These are phyloP conservation scores for Bombus sylvicola DNA, from an alignment of 1,140 invertebrate species.

Conservation along the genomic window DNA sequence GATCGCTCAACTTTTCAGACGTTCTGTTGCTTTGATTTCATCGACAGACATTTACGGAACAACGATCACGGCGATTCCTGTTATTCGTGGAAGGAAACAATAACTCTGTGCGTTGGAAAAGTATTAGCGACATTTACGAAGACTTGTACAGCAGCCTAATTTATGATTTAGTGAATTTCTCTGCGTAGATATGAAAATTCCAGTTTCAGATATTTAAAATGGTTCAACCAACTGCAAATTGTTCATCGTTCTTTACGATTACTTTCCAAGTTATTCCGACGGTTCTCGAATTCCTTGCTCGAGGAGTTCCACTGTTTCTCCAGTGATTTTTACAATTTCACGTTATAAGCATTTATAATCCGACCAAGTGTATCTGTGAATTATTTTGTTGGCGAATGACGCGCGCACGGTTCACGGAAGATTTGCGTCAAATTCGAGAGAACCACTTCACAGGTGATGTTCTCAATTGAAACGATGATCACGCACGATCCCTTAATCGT, in stretches of 20 bases:
- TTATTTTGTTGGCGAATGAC: not conserved
- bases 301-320: too few relatives aligned
- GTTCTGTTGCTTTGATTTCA: not conserved
- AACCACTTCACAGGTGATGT: conserved; percentile 25
- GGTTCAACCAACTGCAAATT: too few relatives aligned
- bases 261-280: too few relatives aligned
- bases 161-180: too few relatives aligned
- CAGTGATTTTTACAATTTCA: too few relatives aligned
- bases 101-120: not conserved
- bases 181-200: too few relatives aligned
- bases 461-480: conserved; percentile 35
- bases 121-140: too few relatives aligned
- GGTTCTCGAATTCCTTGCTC: too few relatives aligned
- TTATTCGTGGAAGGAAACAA: not conserved
- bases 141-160: too few relatives aligned
- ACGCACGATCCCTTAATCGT: conserved; percentile 30
- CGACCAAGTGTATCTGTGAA: not conserved
- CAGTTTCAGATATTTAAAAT: too few relatives aligned
- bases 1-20: not conserved
- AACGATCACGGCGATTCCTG: not conserved
- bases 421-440: not conserved
- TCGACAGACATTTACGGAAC: not conserved
- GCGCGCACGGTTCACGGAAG: not conserved
- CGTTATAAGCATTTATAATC: too few relatives aligned
- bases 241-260: too few relatives aligned